A percentile compares a stretch with the other conserved stretches of the same genome.
Conservation (phyloP, 2,113 vertebrate species). For the Megatriorchis doriae region DNA sequence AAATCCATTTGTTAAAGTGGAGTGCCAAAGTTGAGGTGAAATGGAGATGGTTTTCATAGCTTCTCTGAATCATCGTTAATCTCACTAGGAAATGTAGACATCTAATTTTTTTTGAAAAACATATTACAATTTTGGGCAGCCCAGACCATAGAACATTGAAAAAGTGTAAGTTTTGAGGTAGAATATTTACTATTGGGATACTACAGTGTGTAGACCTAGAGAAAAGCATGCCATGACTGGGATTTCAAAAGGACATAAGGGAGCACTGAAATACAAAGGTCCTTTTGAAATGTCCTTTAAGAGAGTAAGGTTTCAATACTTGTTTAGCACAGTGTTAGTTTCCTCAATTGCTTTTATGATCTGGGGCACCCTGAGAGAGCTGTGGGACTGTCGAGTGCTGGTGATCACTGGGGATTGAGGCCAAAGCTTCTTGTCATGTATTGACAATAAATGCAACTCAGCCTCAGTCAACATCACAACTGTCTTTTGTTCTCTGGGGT, state of each 20-base stretch:
- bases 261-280: background rate
- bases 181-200: background rate
- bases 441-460: background rate
- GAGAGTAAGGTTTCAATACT: background rate
- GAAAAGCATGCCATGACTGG: background rate
- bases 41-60: background rate
- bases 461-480: background rate
- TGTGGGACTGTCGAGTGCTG: background rate
- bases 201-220: background rate
- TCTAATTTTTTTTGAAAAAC: background rate
- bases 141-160: background rate
- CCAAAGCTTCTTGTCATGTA: background rate
- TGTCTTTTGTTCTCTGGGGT: background rate
- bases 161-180: background rate
- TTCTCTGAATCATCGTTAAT: background rate
- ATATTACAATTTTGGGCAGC: background rate
- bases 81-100: background rate
- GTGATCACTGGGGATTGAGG: background rate
- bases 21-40: background rate
- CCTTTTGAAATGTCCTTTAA: background rate
- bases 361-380: background rate
- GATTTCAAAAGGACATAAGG: background rate
- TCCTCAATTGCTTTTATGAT: background rate
- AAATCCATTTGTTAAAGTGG: background rate
- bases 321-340: background rate